phyloP scores from a whole-genome alignment of 2,797 vertebrate genomes.

The Hippopotamyrus pictus region DNA sequence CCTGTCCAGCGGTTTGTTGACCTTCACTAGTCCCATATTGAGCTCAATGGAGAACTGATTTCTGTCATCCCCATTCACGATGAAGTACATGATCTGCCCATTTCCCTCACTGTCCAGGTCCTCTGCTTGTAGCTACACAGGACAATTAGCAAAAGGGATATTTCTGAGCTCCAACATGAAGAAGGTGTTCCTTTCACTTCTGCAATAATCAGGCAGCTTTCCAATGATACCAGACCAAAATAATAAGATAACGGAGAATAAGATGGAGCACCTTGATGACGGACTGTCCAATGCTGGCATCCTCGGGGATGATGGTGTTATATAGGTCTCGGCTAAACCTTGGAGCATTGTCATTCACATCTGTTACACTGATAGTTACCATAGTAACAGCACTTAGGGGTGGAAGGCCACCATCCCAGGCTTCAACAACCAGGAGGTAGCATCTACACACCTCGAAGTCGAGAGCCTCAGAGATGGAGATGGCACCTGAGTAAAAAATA shows the following conservation, averaged over 20 bases:
- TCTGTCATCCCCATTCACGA: conserved; percentile 78
- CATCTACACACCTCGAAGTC: conserved; percentile 89
- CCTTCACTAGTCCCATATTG: conserved; percentile 76
- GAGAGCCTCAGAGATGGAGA: conserved; percentile 79
- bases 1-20: conserved; percentile 89
- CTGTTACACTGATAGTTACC: conserved; percentile 86
- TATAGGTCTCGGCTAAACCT: conserved; percentile 84
- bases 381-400: conserved; percentile 82
- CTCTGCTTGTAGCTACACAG: conserved; percentile 78
- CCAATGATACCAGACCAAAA: not conserved
- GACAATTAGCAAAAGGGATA: conserved; percentile 7
- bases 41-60: conserved; percentile 86
- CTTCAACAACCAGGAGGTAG: conserved; percentile 86
- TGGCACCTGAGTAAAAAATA: conserved; percentile 62
- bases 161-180: not conserved
- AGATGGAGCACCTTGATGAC: conserved; percentile 68
- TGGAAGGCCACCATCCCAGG: conserved; percentile 81
- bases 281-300: conserved; percentile 75
- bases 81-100: conserved; percentile 78
- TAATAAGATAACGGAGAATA: not conserved
- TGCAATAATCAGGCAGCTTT: not conserved
- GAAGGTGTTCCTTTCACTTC: not conserved
- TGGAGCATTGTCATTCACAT: conserved; percentile 89
- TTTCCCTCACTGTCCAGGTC: conserved; percentile 87
- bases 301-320: conserved; percentile 83